Conservation (phyloP, 2,113 vertebrate genomes). For the Telmatochromis sp. region DNA sequence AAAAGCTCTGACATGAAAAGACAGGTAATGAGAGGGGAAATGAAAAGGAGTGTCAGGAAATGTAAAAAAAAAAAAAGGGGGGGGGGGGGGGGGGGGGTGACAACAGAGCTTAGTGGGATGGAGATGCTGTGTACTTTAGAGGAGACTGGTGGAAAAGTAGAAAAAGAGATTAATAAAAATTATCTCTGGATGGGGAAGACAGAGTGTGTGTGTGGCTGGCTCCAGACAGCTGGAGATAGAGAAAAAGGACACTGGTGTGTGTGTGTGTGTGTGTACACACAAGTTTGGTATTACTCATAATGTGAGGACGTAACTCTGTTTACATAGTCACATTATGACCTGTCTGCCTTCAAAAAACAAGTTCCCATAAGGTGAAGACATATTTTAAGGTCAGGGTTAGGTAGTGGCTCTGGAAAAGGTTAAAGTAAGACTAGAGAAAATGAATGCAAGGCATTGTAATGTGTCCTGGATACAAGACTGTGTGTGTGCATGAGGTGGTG, state of each 20-base stretch:
- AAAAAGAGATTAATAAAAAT: slow-evolving; percentile 29
- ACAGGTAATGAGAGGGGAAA: neutral
- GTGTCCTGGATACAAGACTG: neutral
- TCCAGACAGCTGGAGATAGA: neutral
- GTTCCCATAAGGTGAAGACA: neutral
- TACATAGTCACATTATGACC: neutral
- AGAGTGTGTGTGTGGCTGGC: neutral
- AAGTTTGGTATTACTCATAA: neutral
- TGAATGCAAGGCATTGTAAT: neutral
- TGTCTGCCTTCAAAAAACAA: neutral
- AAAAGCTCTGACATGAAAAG: neutral
- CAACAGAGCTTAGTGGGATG: neutral
- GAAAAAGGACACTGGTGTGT: neutral
- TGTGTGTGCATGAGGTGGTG: neutral
- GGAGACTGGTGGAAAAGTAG: neutral
- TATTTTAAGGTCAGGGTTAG: neutral
- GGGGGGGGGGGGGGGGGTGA: neutral
- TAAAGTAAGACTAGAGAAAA: neutral
- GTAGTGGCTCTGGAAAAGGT: neutral
- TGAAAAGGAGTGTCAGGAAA: slow-evolving; percentile 8
- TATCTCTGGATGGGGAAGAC: neutral
- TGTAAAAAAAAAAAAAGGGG: neutral
- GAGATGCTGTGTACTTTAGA: neutral
- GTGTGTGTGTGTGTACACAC: neutral
- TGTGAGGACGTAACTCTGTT: neutral